Conservation (phyloP, 2,113 vertebrate species). For the Plecturocebus donacophilus region DNA sequence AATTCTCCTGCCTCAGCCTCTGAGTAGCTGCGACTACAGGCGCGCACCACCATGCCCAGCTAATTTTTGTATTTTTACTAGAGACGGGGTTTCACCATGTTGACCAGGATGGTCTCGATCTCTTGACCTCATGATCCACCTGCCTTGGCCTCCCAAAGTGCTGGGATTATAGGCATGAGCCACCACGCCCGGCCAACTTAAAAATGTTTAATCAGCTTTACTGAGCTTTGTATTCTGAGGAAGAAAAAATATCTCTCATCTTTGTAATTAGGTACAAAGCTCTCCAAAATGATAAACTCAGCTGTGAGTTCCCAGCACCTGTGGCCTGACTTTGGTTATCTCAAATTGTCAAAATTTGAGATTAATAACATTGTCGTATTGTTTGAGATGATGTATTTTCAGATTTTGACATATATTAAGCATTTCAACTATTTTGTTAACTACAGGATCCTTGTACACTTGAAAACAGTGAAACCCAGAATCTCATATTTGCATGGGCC, state of each 20-base stretch:
- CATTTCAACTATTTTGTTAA: conserved; percentile 39
- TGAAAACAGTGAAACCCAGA: not conserved
- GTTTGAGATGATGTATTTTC: not conserved
- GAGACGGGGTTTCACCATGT: no score
- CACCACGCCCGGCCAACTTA: not conserved
- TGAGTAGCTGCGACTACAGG: no score
- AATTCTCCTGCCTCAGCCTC: no score
- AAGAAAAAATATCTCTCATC: not conserved
- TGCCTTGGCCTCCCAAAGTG: no score
- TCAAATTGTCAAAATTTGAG: conserved; percentile 84
- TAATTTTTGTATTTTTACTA: no score
- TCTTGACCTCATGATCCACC: no score
- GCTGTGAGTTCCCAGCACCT: conserved; percentile 82
- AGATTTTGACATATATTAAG: conserved; percentile 63
- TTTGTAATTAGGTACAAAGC: not conserved
- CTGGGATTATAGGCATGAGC: no score
- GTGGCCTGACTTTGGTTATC: conserved; percentile 67
- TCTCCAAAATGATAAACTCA: conserved; percentile 86
- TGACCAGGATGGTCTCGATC: no score
- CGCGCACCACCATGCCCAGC: no score
- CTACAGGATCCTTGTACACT: not conserved
- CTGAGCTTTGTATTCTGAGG: conserved; percentile 29
- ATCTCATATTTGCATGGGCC: not conserved
- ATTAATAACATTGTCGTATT: conserved; percentile 86
- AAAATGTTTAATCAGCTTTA: conserved; percentile 23